A percentile compares a stretch with the other conserved stretches of the same genome.
Conservation (phyloP, 2,888 invertebrate genomes). For the Synanthedon formicaeformis region DNA sequence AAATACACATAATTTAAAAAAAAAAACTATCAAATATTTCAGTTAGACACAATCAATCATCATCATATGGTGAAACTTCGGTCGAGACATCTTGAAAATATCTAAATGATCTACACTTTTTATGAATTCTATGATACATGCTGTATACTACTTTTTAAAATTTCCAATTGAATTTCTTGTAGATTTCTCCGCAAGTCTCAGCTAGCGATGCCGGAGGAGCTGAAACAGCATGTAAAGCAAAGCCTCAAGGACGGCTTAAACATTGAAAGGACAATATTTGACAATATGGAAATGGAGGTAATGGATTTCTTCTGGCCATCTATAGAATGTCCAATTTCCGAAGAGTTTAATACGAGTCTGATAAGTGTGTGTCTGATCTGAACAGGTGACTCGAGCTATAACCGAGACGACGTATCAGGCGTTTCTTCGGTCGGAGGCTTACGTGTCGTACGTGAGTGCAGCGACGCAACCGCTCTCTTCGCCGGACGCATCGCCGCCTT, state of each 20-base stretch:
- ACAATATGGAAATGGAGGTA: slow-evolving; percentile 83
- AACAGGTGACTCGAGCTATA: slow-evolving; percentile 82
- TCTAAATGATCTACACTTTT: too few relatives aligned
- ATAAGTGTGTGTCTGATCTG: not conserved
- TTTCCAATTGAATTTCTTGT: slow-evolving; percentile 9
- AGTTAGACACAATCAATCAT: too few relatives aligned
- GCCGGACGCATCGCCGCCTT: slow-evolving; percentile 48
- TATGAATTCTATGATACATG: too few relatives aligned
- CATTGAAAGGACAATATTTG: slow-evolving; percentile 84
- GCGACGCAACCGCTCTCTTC: slow-evolving; percentile 83
- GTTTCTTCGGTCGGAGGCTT: slow-evolving; percentile 93
- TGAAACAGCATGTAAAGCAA: slow-evolving; percentile 81
- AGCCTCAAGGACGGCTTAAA: slow-evolving; percentile 77
- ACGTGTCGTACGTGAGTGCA: slow-evolving; percentile 86
- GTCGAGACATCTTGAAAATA: too few relatives aligned
- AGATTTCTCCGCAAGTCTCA: slow-evolving; percentile 85
- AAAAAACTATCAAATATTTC: too few relatives aligned
- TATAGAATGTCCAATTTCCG: too few relatives aligned
- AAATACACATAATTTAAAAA: too few relatives aligned
- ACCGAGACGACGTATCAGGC: slow-evolving; percentile 90
- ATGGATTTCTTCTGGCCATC: not conserved
- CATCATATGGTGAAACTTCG: too few relatives aligned
- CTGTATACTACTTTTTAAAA: too few relatives aligned
- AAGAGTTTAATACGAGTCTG: too few relatives aligned
- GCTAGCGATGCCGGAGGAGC: slow-evolving; percentile 85